Conservation (phyloP, 2,888 invertebrate species). For the Thalpophila matura region DNA sequence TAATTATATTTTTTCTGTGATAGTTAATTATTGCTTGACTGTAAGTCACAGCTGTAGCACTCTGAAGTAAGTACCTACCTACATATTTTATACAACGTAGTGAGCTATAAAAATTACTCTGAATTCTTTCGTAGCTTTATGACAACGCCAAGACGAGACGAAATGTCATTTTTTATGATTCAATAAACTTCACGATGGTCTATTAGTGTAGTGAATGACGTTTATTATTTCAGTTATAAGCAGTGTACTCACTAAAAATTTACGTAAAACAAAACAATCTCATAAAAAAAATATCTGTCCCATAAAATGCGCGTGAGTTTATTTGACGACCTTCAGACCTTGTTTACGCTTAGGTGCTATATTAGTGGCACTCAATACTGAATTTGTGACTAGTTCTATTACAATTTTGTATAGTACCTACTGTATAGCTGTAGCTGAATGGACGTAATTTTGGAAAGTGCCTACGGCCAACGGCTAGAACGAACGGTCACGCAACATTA, state of each 20-base stretch:
- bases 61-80: conserved; percentile 15
- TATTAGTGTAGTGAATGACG: conserved; percentile 30
- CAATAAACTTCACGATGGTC: conserved; percentile 37
- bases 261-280: conserved; percentile 12
- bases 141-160: conserved; percentile 21
- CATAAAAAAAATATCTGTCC: conserved; percentile 14
- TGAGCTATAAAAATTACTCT: conserved; percentile 31
- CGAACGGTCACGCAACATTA: conserved; percentile 77
- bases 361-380: not conserved
- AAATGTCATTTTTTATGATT: conserved; percentile 43
- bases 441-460: conserved; percentile 81
- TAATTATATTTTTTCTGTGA: not conserved
- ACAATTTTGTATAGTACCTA: conserved; percentile 1
- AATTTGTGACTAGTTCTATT: not conserved
- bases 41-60: too few species aligned
- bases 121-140: conserved; percentile 28
- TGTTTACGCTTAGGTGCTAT: not conserved
- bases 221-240: conserved; percentile 23
- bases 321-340: conserved; percentile 6
- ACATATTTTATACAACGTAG: conserved; percentile 8
- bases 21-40: conserved; percentile 21
- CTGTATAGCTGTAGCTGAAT: too few species aligned
- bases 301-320: conserved; percentile 5
- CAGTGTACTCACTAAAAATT: conserved; percentile 18
- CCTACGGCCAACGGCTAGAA: conserved; percentile 65